Conservation (phyloP, 2,888 invertebrate genomes). For the Gasteruption jaculator region DNA sequence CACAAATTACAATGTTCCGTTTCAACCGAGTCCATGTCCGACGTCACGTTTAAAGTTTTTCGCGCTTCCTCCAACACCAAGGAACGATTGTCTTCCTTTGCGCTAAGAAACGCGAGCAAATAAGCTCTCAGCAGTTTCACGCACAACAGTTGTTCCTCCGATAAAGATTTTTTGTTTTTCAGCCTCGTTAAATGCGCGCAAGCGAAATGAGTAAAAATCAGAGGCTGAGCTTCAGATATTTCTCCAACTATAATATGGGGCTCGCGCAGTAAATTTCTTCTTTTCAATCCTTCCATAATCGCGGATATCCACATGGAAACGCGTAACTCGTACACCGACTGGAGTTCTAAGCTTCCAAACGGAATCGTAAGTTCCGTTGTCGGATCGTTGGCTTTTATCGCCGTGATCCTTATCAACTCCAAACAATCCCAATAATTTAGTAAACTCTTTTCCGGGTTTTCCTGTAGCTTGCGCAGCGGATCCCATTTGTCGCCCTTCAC, state of each 20-base stretch:
- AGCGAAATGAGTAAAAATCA: conserved; percentile 37
- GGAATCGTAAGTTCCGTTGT: conserved; percentile 19
- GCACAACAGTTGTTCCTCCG: conserved; percentile 28
- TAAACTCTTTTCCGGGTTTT: conserved; percentile 22
- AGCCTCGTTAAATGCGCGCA: conserved; percentile 31
- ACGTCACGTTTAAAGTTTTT: conserved; percentile 26
- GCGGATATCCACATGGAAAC: conserved; percentile 39
- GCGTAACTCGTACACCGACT: conserved; percentile 32
- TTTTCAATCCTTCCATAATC: conserved; percentile 35
- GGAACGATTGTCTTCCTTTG: conserved; percentile 35
- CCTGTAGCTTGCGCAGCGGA: conserved; percentile 25
- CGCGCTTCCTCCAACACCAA: conserved; percentile 27
- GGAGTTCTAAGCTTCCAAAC: conserved; percentile 27
- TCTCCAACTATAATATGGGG: conserved; percentile 29
- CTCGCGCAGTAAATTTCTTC: conserved; percentile 28
- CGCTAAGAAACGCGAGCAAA: conserved; percentile 39
- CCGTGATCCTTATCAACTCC: conserved; percentile 38
- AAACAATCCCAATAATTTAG: conserved; percentile 45
- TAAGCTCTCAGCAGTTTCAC: conserved; percentile 35
- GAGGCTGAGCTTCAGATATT: conserved; percentile 35
- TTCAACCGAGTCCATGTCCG: conserved; percentile 18
- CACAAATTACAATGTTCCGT: conserved; percentile 40
- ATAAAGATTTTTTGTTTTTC: conserved; percentile 20
- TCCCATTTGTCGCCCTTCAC: conserved; percentile 29
- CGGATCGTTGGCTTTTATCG: conserved; percentile 28